Evolutionary conservation across 2,113 vertebrate species (phyloP).

Genomic region (Orientallactaga bullata): DNA sequence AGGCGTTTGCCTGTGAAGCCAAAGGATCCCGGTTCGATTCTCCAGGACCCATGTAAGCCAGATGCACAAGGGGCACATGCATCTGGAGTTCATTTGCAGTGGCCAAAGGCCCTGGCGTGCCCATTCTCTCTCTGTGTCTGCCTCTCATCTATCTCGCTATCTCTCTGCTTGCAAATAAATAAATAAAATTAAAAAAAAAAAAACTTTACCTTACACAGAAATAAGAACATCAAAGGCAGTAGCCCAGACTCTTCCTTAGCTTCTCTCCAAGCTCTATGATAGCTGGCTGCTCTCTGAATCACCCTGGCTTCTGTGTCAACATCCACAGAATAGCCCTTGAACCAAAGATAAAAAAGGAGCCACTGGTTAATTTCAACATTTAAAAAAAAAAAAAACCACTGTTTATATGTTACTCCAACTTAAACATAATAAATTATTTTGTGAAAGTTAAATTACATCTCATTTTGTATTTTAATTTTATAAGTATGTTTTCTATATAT

Average conservation of each 20-base stretch:
- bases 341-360: slow-evolving; percentile 37
- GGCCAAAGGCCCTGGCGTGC: too few species aligned
- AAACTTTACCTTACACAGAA: slow-evolving; percentile 90
- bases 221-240: slow-evolving; percentile 88
- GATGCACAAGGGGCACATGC: too few species aligned
- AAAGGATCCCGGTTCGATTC: too few species aligned
- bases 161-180: too few species aligned
- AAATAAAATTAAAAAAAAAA: too few species aligned
- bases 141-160: too few species aligned
- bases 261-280: slow-evolving; percentile 86
- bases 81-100: too few species aligned
- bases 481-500: slow-evolving; percentile 39
- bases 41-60: too few species aligned
- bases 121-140: too few species aligned
- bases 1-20: too few species aligned
- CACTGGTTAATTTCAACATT: slow-evolving; percentile 21
- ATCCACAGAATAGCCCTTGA: slow-evolving; percentile 89
- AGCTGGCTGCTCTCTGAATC: slow-evolving; percentile 87
- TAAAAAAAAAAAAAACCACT: slow-evolving; percentile 48
- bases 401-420: slow-evolving; percentile 32
- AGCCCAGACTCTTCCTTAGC: slow-evolving; percentile 85
- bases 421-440: slow-evolving; percentile 41
- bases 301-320: slow-evolving; percentile 87
- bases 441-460: slow-evolving; percentile 11
- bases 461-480: slow-evolving; percentile 58